Evolutionary conservation across 2,113 vertebrate genomes (phyloP), one percentile per base, ranked within the genome.

Genomic region (Arothron firmamentum): DNA sequence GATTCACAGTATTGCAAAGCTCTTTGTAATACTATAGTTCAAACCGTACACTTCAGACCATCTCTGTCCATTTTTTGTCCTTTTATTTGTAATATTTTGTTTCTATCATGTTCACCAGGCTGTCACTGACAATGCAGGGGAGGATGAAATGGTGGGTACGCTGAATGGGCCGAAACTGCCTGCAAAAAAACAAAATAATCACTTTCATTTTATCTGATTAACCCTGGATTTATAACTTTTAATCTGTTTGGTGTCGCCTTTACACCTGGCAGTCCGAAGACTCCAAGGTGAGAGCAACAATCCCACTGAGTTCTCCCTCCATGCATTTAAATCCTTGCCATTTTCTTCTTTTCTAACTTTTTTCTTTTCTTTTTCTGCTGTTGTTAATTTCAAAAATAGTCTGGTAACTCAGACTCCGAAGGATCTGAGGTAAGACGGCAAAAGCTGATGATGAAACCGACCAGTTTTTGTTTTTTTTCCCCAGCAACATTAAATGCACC

Each of bases 331-430:
- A 8, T 49, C 45, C n/a, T n/a, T 3, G 48, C n/a, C 23, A 17
- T 52, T 11, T 52, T 21, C 12, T 52, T 51, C 25, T 10, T 43
- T 62, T 45, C 10, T 20, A 2, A 52, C 54, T 56, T 10, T 0
- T 21, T 28, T 38, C 1, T 46, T 56, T 1, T 54, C 38, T 54
- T 50, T 14, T 68, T 3, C 34, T 52, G 65, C 21, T 18, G 20
- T 68, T 25, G 3, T 74, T 38, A 31, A 28, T 67, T 59, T 52
- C 15, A 28, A 7, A n/a, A 0, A 1, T 67, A 91, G 89, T 89
- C 88, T 66, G 80, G 62, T 62, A 90, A 84, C 75, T 90, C 90
- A 56, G 88, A 86, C 70, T 87, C 85, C 4, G 89, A 86, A n/a
- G 86, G 69, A 65, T 87, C 87, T 16, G 81, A 91, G 90, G 90